Percentiles rank a stretch among this genome's conserved stretches.
These are phyloP conservation scores for Heliothis subflexa DNA, from an alignment of 1,140 invertebrate species.

Conservation along the genomic window DNA sequence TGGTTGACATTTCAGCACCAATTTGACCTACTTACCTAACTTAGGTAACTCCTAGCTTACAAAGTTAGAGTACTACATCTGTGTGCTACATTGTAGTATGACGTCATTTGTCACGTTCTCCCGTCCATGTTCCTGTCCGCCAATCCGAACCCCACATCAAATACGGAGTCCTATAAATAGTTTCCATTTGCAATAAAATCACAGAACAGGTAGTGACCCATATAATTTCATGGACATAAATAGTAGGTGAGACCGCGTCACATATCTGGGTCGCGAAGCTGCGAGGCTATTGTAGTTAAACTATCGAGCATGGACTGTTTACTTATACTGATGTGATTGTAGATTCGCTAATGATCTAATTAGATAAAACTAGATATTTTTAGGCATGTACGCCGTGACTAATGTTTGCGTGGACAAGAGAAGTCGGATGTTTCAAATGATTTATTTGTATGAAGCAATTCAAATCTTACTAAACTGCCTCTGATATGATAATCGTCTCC, in stretches of 20 bases:
- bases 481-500: too few species aligned
- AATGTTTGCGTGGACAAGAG: not conserved
- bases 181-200: not conserved
- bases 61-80: not conserved
- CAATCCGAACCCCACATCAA: not conserved
- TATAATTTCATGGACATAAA: conserved; percentile 41
- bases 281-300: not conserved
- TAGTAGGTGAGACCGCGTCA: conserved; percentile 17
- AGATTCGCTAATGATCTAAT: conserved; percentile 22
- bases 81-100: not conserved
- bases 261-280: conserved; percentile 32
- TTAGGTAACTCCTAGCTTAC: conserved; percentile 12
- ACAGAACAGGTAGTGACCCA: conserved; percentile 23
- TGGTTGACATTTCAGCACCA: conserved; percentile 28
- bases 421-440: not conserved
- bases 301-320: not conserved
- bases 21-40: conserved; percentile 31
- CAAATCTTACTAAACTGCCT: too few species aligned
- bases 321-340: conserved; percentile 18
- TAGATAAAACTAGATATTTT: conserved; percentile 35
- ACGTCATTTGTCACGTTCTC: not conserved
- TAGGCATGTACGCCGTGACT: conserved; percentile 10
- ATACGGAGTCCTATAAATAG: conserved; percentile 13
- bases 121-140: not conserved
- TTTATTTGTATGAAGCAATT: too few species aligned